phyloP scores from a whole-genome alignment of 2,113 vertebrate genomes.

The Stegostoma tigrinum region DNA sequence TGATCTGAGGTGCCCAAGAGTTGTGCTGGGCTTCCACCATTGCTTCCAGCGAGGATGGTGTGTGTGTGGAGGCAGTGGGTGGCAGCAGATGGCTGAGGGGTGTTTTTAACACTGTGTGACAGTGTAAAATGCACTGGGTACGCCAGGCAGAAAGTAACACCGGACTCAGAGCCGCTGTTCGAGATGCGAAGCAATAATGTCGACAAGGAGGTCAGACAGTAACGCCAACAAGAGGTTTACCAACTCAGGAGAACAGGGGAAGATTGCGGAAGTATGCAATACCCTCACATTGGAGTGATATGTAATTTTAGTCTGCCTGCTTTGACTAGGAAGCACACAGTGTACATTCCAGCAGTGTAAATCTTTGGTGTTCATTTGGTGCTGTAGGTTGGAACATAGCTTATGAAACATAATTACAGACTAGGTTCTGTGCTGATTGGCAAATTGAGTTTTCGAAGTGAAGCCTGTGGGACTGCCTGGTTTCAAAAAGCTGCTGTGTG shows the following conservation, averaged over 20 bases:
- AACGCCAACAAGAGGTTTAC: neutral
- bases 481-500: neutral
- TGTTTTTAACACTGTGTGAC: neutral
- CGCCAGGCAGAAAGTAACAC: neutral
- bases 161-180: neutral
- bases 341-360: neutral
- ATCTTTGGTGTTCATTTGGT: neutral
- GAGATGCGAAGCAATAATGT: neutral
- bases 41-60: neutral
- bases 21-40: neutral
- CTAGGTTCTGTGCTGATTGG: neutral
- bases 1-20: neutral
- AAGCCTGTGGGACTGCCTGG: neutral
- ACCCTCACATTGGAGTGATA: neutral
- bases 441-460: neutral
- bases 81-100: neutral
- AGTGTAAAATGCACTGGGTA: neutral
- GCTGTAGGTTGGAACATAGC: neutral
- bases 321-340: neutral
- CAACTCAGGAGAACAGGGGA: neutral
- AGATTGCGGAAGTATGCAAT: neutral
- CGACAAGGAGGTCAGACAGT: neutral
- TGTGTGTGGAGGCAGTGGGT: neutral
- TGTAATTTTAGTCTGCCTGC: neutral
- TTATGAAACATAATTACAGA: slow-evolving; percentile 11